These are phyloP conservation scores for Cassiopea andromeda DNA, from an alignment of 30 jellyfish, hydroid and myxozoan species.

Conservation along the genomic window DNA sequence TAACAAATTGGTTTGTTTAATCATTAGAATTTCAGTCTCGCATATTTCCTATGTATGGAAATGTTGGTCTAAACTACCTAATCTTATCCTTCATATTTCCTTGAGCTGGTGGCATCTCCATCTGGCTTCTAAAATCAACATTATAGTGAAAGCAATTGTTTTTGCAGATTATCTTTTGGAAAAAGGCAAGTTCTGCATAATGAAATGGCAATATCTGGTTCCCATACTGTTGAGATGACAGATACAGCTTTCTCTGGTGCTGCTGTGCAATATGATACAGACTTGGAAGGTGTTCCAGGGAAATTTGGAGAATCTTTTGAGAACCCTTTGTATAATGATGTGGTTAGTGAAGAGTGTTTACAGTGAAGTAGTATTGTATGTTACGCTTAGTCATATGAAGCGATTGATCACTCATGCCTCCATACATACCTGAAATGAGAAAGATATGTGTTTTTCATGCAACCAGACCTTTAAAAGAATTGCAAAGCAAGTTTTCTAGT, in stretches of 20 bases:
- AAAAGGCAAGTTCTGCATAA: slow-evolving; percentile 48
- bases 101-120: neutral
- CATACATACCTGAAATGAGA: no score
- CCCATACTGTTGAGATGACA: slow-evolving; percentile 27
- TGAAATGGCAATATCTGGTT: slow-evolving; percentile 69
- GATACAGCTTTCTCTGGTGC: slow-evolving; percentile 34
- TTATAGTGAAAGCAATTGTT: neutral
- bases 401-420: no score
- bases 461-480: no score
- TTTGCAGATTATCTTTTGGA: slow-evolving; percentile 13
- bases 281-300: slow-evolving; percentile 6
- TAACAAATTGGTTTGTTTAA: no score
- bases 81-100: neutral
- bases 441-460: no score
- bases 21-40: no score
- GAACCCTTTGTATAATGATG: slow-evolving; percentile 54
- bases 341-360: slow-evolving; percentile 1
- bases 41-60: no score
- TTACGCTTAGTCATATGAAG: no score
- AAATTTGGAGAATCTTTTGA: slow-evolving; percentile 45
- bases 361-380: no score
- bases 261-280: slow-evolving; percentile 10
- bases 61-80: no score
- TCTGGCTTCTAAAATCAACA: neutral
- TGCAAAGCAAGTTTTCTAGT: no score